phyloP scores from a whole-genome alignment of 2,113 vertebrate species.

The Pterocles burchelli region DNA sequence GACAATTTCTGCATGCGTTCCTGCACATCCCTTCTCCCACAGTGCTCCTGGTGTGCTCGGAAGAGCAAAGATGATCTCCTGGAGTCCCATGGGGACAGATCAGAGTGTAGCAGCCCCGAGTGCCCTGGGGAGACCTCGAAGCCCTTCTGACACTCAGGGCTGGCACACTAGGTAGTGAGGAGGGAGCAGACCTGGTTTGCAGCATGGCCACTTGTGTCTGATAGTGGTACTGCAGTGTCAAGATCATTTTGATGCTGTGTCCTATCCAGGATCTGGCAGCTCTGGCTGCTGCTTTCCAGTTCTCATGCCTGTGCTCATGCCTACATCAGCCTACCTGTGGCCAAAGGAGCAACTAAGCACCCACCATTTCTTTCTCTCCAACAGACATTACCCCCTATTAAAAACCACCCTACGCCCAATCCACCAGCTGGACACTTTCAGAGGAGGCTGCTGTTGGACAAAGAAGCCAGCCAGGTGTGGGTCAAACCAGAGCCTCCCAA shows the following conservation, averaged over 20 bases:
- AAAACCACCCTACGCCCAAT: conserved; percentile 20
- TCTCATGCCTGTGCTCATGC: background rate
- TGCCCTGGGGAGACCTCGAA: background rate
- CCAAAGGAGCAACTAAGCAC: background rate
- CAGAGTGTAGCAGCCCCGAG: background rate
- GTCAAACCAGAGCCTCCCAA: conserved; percentile 75
- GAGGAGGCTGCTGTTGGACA: conserved; percentile 25
- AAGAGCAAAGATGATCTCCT: background rate
- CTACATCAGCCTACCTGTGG: background rate
- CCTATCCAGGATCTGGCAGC: background rate
- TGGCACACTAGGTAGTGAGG: background rate
- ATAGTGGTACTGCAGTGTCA: background rate
- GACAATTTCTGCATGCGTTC: background rate
- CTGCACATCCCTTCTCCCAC: background rate
- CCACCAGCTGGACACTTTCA: conserved; percentile 47
- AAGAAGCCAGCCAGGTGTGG: conserved; percentile 23
- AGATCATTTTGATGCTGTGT: background rate
- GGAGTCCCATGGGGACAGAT: background rate
- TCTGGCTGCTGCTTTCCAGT: background rate
- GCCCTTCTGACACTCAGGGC: background rate
- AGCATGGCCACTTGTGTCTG: background rate
- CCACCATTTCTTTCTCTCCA: background rate
- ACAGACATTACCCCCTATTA: conserved; percentile 87
- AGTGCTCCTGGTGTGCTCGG: accelerated
- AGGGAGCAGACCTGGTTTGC: background rate